Base-by-base conservation (phyloP, 2,797 vertebrate species). In the Oreortyx pictus region DNA sequence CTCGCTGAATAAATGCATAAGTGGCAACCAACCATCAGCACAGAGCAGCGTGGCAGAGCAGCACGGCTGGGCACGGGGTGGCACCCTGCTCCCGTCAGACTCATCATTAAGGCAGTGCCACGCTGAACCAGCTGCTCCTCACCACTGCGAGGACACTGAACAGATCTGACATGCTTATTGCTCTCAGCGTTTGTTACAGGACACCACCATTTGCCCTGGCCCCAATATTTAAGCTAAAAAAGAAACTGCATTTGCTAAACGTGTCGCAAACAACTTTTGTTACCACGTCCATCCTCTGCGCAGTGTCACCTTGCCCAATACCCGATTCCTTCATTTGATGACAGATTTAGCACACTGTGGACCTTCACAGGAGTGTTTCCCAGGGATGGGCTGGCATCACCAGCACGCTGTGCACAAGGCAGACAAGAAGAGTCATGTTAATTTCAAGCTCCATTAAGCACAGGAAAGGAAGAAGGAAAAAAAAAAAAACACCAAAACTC, bases 401-500 rank as follows among this genome's bases (percentile, higher is more conserved):
- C 74, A 83, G 57, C 44, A 75, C 56, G 76, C 70, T 29, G 59
- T 19, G 70, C 68, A 95, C 70, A 76, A 89, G 44, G 60, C 14
- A 93, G 89, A 83, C 79, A 84, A 82, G 77, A 91, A 47, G 14
- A 82, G 35, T 52, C n/a, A 68, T 47, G 27, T 66, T 96, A 87
- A 96, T 96, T 96, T 96, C 92, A 93, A 95, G 93, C 89, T 87
- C 70, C 89, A 94, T 91, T 96, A 90, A 92, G 75, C 89, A 90
- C 62, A 82, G 77, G 68, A 87, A 88, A 91, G 41, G 23, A 75
- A 88, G 57, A 67, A 74, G 49, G 23, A 71, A 41, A 86, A 77
- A 18, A 35, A 5, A 19, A 3, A 5, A 35, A 47, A 11, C 39
- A 39, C 10, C 39, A 39, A 41, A 41, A 41, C 80, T 41, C 62